phyloP scores from a whole-genome alignment of 2,888 invertebrate species.

The Coenonympha arcania region DNA sequence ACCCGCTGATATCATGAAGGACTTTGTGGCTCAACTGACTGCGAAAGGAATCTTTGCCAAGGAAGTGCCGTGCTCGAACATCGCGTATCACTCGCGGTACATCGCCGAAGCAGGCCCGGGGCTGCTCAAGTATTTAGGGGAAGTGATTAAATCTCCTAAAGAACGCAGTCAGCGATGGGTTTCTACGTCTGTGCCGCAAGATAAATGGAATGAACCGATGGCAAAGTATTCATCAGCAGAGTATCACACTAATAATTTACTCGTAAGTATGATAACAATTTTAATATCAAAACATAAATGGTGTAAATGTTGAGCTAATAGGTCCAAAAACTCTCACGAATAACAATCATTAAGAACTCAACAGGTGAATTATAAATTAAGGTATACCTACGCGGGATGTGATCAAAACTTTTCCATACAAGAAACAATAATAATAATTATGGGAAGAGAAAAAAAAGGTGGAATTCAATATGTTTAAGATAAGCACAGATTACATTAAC shows the following conservation, averaged over 20 bases:
- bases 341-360: no score
- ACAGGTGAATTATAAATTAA: no score
- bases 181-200: slow-evolving; percentile 81
- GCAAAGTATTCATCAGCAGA: slow-evolving; percentile 80
- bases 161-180: slow-evolving; percentile 82
- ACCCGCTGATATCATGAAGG: slow-evolving; percentile 73
- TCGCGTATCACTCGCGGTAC: slow-evolving; percentile 91
- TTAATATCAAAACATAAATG: no score
- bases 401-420: no score
- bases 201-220: slow-evolving; percentile 69
- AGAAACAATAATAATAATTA: no score
- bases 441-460: no score
- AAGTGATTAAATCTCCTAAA: slow-evolving; percentile 75
- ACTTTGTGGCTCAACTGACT: slow-evolving; percentile 64
- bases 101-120: slow-evolving; percentile 78
- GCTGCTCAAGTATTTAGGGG: slow-evolving; percentile 72
- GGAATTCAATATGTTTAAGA: no score
- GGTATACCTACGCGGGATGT: no score
- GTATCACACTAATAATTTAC: slow-evolving; percentile 87
- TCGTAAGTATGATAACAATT: slow-evolving; percentile 68
- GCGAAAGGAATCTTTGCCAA: slow-evolving; percentile 13
- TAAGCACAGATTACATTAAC: no score
- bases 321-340: no score
- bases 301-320: no score
- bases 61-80: slow-evolving; percentile 77